Conservation (phyloP, 2,797 vertebrate species). For the Oreochromis grahami region DNA sequence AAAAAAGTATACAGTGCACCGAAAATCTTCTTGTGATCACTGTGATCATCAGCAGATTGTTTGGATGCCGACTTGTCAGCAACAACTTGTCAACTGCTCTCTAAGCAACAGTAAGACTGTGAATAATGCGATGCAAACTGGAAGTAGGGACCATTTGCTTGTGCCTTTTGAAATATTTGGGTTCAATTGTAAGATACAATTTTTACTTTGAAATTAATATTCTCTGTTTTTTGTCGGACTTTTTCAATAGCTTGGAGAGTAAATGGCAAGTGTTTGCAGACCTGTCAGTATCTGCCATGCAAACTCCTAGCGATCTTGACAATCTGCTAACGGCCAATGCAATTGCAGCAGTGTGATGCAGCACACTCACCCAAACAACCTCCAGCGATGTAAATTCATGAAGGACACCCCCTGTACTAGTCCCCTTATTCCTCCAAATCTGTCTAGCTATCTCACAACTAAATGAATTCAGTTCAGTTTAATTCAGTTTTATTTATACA, state of each 20-base stretch:
- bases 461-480: background rate
- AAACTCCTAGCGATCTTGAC: background rate
- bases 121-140: background rate
- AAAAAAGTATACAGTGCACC: background rate
- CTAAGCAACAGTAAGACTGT: background rate
- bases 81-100: background rate
- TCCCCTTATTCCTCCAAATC: background rate
- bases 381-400: too few relatives aligned
- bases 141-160: background rate
- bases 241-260: background rate
- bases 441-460: background rate
- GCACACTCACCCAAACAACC: too few relatives aligned
- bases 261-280: background rate
- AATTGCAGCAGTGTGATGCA: background rate
- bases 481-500: background rate
- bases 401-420: background rate
- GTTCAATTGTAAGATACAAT: background rate
- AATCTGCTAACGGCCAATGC: background rate
- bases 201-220: background rate
- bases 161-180: background rate
- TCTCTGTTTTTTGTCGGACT: background rate
- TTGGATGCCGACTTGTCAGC: background rate
- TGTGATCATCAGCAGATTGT: background rate
- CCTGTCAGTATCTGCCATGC: background rate
- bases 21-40: background rate